phyloP scores from a whole-genome alignment of 1,140 invertebrate genomes.

The Chlorops oryzae region DNA sequence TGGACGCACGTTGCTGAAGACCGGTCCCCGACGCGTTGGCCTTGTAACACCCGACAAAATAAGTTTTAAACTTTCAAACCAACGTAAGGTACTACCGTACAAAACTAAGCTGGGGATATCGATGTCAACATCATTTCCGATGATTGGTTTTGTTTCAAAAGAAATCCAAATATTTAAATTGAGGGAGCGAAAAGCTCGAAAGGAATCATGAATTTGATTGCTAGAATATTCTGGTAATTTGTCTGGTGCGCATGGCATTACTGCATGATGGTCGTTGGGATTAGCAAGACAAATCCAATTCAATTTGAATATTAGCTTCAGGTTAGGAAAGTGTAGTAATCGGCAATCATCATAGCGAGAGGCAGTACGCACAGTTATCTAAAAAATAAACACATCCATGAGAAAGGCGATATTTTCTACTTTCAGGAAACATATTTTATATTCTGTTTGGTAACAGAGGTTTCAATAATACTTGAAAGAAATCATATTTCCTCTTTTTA shows the following conservation, averaged over 20 bases:
- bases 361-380: constrained; percentile 87
- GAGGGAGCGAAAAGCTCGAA: constrained; percentile 88
- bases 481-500: too few relatives aligned
- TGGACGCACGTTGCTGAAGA: constrained; percentile 79
- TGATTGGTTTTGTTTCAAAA: constrained; percentile 77
- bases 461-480: too few relatives aligned
- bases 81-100: constrained; percentile 87
- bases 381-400: too few relatives aligned
- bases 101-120: constrained; percentile 74
- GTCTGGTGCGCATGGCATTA: constrained; percentile 93
- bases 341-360: constrained; percentile 98
- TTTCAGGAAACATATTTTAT: too few relatives aligned
- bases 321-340: constrained; percentile 82
- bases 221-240: constrained; percentile 95
- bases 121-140: constrained; percentile 53
- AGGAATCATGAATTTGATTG: constrained; percentile 84
- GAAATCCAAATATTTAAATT: constrained; percentile 83
- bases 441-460: too few relatives aligned
- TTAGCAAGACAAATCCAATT: constrained; percentile 89
- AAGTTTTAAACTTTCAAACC: constrained; percentile 93
- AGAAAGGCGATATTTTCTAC: too few relatives aligned
- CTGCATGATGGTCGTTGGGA: constrained; percentile 92
- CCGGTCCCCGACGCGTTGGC: constrained; percentile 80
- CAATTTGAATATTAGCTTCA: constrained; percentile 79
- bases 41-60: constrained; percentile 93